phyloP scores from a whole-genome alignment of 2,888 invertebrate genomes.

The Liopterus haemorrhoidalis region DNA sequence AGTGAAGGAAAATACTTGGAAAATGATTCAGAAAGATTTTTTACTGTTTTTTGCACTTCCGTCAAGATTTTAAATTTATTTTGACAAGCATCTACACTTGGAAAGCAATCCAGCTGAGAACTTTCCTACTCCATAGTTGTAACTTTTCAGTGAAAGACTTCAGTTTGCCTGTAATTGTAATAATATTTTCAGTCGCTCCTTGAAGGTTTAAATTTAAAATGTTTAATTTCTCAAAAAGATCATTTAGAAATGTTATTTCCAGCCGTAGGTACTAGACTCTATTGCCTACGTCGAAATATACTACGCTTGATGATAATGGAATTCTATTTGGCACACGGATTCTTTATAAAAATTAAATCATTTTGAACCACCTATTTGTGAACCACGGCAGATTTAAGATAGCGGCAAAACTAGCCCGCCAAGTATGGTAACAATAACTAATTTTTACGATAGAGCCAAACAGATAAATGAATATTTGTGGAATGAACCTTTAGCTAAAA shows the following conservation, averaged over 20 bases:
- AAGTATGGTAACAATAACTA: too few species aligned
- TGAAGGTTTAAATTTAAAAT: slow-evolving; percentile 2
- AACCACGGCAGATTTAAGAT: too few species aligned
- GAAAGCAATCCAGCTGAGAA: background rate
- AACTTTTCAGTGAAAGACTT: slow-evolving; percentile 1
- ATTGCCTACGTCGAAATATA: too few species aligned
- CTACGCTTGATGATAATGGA: too few species aligned
- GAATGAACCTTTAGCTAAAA: too few species aligned
- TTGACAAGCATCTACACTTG: background rate
- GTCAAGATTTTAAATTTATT: slow-evolving; percentile 3
- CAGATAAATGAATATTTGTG: too few species aligned
- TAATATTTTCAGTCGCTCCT: slow-evolving; percentile 4
- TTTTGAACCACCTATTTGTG: too few species aligned
- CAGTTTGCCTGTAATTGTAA: slow-evolving; percentile 4
- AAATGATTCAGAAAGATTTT: slow-evolving; percentile 5
- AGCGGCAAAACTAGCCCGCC: too few species aligned
- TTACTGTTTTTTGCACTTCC: slow-evolving; percentile 3
- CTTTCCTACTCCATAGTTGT: slow-evolving; percentile 1
- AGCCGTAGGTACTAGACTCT: too few species aligned
- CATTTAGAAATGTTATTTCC: slow-evolving; percentile 1
- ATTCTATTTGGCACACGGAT: too few species aligned
- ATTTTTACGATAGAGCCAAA: too few species aligned
- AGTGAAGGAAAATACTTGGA: background rate
- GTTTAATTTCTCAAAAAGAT: background rate
- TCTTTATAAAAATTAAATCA: too few species aligned